Evolutionary conservation across 1,140 invertebrate species (phyloP), one percentile per base, ranked within the genome.

Genomic region (Colletes gigas): DNA sequence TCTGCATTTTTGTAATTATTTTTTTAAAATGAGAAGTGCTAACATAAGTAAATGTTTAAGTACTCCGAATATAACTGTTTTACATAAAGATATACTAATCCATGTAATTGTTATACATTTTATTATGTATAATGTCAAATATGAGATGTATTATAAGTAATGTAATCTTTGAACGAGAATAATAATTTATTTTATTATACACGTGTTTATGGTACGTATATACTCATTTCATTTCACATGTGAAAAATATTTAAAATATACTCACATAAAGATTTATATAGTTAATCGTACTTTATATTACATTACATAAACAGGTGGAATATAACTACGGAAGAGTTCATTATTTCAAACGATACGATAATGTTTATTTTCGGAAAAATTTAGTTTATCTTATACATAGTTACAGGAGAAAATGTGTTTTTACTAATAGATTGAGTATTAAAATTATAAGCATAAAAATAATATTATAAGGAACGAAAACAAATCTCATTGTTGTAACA

Each of bases 141-240:
- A 57, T 57, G 19, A 19, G 19, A 57, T 50, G 10, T 50, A 55
- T 0, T 76, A 66, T 30, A 30, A 55, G 6, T 3, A 14, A 39
- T 10, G 30, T 5, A n/a, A 54, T 7, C 1, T n/a, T 14, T 68
- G n/a, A 54, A 17, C 14, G 15, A 8, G 47, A 69, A 39, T 69
- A 54, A 54, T 54, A 55, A 41, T 17, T 39, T 21, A 41, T 44
- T 57, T 68, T 76, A 19, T 76, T 57, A 44, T 76, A 19, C 7
- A n/a, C 14, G 5, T 19, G n/a, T 57, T n/a, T 68, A 47, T 47
- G 19, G 30, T 55, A 60, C 47, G 8, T n/a, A 4, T 19, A 41
- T 21, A 21, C 8, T n/a, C 50, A 4, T 19, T 60, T 10, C 3
- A 12, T 19, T 57, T 55, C 15, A 55, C 15, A 55, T 1, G 5